Evolutionary conservation across 1,140 invertebrate species (phyloP).

Genomic region (Drosophila orena): DNA sequence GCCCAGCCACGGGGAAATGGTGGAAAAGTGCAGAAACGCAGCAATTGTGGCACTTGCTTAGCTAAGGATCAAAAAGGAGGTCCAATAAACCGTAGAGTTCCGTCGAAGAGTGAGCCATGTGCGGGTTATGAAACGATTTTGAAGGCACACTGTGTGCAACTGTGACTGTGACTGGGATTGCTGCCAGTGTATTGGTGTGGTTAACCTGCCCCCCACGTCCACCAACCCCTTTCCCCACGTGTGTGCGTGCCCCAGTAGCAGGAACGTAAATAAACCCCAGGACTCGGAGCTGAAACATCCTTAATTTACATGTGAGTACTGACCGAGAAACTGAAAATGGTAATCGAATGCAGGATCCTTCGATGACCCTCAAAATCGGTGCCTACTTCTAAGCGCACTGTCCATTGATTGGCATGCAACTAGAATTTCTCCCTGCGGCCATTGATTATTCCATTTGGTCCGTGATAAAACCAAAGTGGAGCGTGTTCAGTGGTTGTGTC

Average conservation of each 20-base stretch:
- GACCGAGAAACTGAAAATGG: conserved; percentile 14
- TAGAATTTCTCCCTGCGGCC: conserved; percentile 36
- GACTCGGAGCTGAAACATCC: conserved; percentile 41
- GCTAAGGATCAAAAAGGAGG: conserved; percentile 21
- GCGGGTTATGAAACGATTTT: conserved; percentile 72
- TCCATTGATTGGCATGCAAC: conserved; percentile 23
- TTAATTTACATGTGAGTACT: conserved; percentile 74
- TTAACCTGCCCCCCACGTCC: conserved; percentile 9
- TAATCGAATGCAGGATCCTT: conserved; percentile 39
- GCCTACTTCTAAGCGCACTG: conserved; percentile 58
- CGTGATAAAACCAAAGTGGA: conserved; percentile 64
- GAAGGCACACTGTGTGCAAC: conserved; percentile 37
- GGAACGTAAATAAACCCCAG: conserved; percentile 75
- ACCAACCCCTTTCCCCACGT: conserved; percentile 15
- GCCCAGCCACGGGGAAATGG: conserved; percentile 58
- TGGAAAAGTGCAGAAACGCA: conserved; percentile 62
- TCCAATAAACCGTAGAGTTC: conserved; percentile 3
- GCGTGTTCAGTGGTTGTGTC: conserved; percentile 37
- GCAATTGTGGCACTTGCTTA: conserved; percentile 66
- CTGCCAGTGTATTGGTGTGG: conserved; percentile 62
- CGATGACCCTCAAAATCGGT: conserved; percentile 30
- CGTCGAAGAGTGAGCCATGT: conserved; percentile 44
- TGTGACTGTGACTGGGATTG: conserved; percentile 47
- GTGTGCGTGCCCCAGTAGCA: conserved; percentile 38
- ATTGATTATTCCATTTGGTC: conserved; percentile 68